These are phyloP conservation scores for Eolophus roseicapilla DNA, from an alignment of 2,113 vertebrate genomes.

Conservation along the genomic window DNA sequence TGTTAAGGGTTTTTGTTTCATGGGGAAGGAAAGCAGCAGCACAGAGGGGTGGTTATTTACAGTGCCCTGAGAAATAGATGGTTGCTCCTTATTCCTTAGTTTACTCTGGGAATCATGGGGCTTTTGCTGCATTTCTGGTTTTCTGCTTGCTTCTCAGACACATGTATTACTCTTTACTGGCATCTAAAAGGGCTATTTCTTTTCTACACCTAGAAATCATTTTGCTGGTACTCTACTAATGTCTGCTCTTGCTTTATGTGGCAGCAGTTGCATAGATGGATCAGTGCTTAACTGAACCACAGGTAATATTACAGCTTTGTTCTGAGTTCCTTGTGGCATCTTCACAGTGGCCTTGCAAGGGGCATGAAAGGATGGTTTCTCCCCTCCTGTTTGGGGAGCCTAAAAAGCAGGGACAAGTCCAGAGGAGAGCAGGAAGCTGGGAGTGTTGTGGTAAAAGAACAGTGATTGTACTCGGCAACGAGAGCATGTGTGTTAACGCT, in stretches of 20 bases:
- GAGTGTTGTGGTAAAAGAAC: background rate
- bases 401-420: background rate
- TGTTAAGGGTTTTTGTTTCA: background rate
- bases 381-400: background rate
- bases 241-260: background rate
- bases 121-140: background rate
- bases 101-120: background rate
- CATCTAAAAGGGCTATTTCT: background rate
- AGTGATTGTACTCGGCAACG: background rate
- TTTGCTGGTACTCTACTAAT: background rate
- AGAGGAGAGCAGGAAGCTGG: background rate
- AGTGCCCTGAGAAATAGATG: background rate
- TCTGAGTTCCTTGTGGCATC: background rate
- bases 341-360: background rate
- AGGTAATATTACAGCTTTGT: background rate
- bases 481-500: background rate
- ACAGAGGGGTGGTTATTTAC: background rate
- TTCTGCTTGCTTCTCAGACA: background rate
- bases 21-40: background rate
- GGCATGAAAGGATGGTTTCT: background rate
- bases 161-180: background rate
- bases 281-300: background rate
- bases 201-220: background rate
- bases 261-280: background rate
- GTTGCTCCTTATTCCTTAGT: background rate